Base-by-base conservation (phyloP, 2,113 vertebrate genomes). In the Hemicordylus capensis region DNA sequence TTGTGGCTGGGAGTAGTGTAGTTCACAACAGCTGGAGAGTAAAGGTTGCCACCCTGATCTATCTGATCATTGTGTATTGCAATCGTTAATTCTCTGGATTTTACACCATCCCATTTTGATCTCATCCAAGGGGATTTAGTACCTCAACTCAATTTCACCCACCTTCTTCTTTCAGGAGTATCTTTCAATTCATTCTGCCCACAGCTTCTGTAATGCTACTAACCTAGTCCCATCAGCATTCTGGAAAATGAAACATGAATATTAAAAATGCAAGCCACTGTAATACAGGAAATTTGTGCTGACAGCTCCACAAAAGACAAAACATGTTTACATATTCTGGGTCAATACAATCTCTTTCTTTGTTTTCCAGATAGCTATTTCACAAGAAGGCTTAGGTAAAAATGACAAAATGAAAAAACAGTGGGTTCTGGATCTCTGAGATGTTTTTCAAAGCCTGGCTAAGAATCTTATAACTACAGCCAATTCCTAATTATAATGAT, bases 401-500 rank as follows among this genome's bases (percentile, higher is more conserved):
- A 61, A 72, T 26, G 56, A 48, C 70, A 83, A 63, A 74, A 63
- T 34, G 34, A 69, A 69, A 66, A 24, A 48, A 26, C 37, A 83
- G 28, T 20, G 26, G 7, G 14, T 82, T 44, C 26, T 73, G 56
- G 56, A 59, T 56, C 70, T 61, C 74, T 54, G 24, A 4, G 11
- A 31, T 34, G 22, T 11, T n/a, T 44, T 22, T 20, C 37, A 44
- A 72, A 72, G 11, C 15, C 80, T 59, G 39, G 17, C 26, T 70
- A 58, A 82, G 26, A n/a, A 22, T 82, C 31, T 39, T 31, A 63
- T 46, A 51, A 51, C n/a, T 74, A 26, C 34, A 20, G n/a, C 28
- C 42, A 73, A n/a, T 74, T 83, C 14, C 28, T 83, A 63, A 83
- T 83, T 74, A 61, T 73, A 61, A 74, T 83, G 58, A 74, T 61